phyloP scores from a whole-genome alignment of 2,888 invertebrate species.

The Saturnia pavonia region DNA sequence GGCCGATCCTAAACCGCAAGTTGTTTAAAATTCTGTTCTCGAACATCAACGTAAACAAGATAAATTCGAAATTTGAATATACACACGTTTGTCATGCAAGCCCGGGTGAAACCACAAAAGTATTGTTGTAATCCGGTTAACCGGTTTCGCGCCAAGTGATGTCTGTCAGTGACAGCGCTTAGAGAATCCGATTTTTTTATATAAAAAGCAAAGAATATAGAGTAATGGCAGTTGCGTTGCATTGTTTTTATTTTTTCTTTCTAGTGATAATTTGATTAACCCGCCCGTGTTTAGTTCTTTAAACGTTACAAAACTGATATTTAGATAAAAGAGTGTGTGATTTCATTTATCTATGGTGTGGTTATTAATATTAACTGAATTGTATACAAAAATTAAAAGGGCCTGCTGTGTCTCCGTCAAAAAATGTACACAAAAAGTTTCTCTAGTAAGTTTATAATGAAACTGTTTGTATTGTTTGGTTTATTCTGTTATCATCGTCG shows the following conservation, averaged over 20 bases:
- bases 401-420: too few species aligned
- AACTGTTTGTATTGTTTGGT: too few species aligned
- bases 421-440: too few species aligned
- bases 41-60: conserved; percentile 30
- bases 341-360: too few species aligned
- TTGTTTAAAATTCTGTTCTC: conserved; percentile 15
- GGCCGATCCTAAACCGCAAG: neutral
- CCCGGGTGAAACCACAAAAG: conserved; percentile 51
- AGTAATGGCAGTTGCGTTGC: neutral
- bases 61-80: conserved; percentile 47
- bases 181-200: conserved; percentile 33
- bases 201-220: conserved; percentile 26
- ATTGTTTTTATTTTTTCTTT: neutral
- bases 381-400: too few species aligned
- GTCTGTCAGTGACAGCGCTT: conserved; percentile 46
- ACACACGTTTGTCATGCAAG: conserved; percentile 45
- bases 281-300: too few species aligned
- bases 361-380: too few species aligned
- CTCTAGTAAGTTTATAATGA: too few species aligned
- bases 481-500: too few species aligned
- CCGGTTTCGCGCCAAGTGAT: conserved; percentile 54
- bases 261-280: neutral
- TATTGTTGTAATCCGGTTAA: conserved; percentile 59
- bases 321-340: too few species aligned
- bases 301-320: too few species aligned